phyloP scores from a whole-genome alignment of 1,140 invertebrate genomes.

The Caenorhabditis remanei region DNA sequence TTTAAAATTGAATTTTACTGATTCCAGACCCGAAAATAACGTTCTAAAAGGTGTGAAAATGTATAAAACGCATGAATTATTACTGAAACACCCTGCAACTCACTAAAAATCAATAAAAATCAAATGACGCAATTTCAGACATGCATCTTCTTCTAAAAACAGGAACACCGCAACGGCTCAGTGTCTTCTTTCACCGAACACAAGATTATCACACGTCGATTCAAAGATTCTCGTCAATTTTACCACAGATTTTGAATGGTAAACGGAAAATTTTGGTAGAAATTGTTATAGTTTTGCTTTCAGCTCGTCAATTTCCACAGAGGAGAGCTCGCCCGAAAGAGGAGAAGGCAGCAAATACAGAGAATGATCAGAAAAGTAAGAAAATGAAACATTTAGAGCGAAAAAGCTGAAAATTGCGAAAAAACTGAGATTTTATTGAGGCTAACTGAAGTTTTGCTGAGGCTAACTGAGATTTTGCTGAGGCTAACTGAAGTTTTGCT shows the following conservation, averaged over 20 bases:
- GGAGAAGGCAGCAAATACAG: not conserved
- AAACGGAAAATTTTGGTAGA: not conserved
- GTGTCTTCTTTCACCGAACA: not conserved
- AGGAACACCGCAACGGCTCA: not conserved
- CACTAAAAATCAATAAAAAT: not conserved
- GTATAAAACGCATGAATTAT: no score
- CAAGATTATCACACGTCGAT: no score
- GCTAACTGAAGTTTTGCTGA: no score
- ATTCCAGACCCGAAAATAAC: no score
- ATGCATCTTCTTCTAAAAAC: conserved; percentile 44
- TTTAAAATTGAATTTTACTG: no score
- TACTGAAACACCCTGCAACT: no score
- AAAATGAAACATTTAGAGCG: not conserved
- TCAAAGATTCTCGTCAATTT: not conserved
- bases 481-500: no score
- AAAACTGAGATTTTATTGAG: no score
- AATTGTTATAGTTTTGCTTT: not conserved
- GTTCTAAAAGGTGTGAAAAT: not conserved
- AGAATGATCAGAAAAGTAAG: not conserved
- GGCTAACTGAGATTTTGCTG: no score
- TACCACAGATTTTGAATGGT: conserved; percentile 48
- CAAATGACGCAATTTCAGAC: conserved; percentile 39
- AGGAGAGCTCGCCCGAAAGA: not conserved
- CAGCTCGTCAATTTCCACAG: conserved; percentile 30
- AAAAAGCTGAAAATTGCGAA: not conserved